Conservation (phyloP, 1,140 invertebrate genomes). For the Conus betulinus region DNA sequence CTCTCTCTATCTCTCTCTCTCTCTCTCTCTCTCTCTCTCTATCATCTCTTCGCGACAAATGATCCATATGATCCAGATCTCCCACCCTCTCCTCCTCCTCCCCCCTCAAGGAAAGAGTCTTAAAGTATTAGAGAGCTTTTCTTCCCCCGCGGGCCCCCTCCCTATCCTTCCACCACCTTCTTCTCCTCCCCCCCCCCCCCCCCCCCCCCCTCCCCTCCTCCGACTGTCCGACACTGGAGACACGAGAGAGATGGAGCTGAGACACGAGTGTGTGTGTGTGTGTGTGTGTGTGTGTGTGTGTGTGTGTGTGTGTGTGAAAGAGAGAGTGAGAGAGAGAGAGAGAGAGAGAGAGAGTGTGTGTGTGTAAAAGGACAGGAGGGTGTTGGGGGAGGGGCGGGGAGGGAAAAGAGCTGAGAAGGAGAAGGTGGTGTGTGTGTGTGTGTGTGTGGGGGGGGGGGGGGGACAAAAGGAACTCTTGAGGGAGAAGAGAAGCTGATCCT, state of each 20-base stretch:
- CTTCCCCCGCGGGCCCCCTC: neutral
- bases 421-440: too few relatives aligned
- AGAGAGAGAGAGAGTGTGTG: neutral
- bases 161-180: neutral
- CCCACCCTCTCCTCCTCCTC: too few relatives aligned
- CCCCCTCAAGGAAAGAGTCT: neutral
- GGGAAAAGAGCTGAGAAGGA: neutral
- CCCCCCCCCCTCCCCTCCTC: neutral
- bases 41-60: neutral
- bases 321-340: slow-evolving; percentile 12
- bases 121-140: neutral
- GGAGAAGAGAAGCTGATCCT: neutral
- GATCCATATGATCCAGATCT: neutral
- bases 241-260: neutral
- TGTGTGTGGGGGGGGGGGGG: neutral
- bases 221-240: neutral
- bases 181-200: neutral
- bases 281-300: too few relatives aligned
- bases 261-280: too few relatives aligned
- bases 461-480: too few relatives aligned
- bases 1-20: neutral
- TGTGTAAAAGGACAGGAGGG: neutral
- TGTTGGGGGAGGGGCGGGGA: neutral
- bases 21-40: too few relatives aligned
- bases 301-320: neutral